Base-by-base conservation (phyloP, 2,113 vertebrate genomes). In the Notarius lentiginosus region DNA sequence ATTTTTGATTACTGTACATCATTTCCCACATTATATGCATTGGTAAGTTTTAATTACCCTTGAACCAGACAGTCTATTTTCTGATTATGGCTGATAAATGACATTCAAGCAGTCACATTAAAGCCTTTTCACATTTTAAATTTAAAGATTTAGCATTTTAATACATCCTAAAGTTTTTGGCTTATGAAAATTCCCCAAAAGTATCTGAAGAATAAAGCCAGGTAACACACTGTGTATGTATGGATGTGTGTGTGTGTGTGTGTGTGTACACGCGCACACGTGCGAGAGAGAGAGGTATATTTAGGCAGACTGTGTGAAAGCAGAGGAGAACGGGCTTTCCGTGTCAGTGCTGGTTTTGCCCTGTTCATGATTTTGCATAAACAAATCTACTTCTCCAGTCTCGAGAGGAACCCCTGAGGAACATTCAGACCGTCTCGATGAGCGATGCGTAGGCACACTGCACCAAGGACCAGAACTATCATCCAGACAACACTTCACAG, bases 291-390 rank as follows among this genome's bases (percentile, higher is more conserved):
- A 8, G 12, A 12, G 72, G 68, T 83, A 84, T 79, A 27, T 86
- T 73, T 27, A 61, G 15, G 79, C 30, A 55, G 80, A 75, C 79
- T 55, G 34, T 30, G 63, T 5, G 51, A 86, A 89, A 86, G 90
- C 60, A 76, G 51, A 80, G 86, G 79, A 30, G 53, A 87, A 65
- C 87, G 82, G 85, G 87, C 83, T 85, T 86, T 56, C 51, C 41
- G 7, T 27, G 22, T 14, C 61, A 88, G 89, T 84, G 15, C 60
- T 34, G 27, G 49, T 61, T 27, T 55, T 7, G 18, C 56, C 82
- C 56, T 70, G 49, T 65, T 27, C 27, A 30, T 41, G 75, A 73
- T 68, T 87, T 77, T 88, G 70, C 87, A 86, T 88, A 77, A 88
- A 77, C 87, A 88, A 86, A 86, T 88, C 56, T 66, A 60, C 82